These are phyloP conservation scores for Notodonta dromedarius DNA, from an alignment of 2,888 invertebrate species.

Conservation along the genomic window DNA sequence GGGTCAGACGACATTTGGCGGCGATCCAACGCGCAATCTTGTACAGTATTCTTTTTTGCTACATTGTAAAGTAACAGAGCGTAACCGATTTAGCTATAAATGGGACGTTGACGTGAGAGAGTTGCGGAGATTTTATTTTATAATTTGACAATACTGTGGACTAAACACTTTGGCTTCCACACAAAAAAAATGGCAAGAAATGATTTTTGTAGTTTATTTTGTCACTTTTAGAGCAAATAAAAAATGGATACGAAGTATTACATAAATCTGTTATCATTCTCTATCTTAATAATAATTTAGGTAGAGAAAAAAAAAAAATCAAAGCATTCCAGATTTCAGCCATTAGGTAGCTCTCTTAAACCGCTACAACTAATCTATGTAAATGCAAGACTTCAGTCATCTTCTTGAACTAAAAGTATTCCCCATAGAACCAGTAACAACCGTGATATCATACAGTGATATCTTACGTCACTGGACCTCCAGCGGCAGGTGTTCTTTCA, in stretches of 20 bases:
- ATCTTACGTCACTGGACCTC: conserved; percentile 21
- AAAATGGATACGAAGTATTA: no score
- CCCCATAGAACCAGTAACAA: conserved; percentile 8
- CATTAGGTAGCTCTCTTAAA: no score
- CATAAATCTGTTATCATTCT: no score
- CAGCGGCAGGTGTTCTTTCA: conserved; percentile 39
- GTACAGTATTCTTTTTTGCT: conserved; percentile 58
- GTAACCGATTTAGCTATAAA: conserved; percentile 64
- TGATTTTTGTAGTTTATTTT: no score
- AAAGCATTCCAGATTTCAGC: no score
- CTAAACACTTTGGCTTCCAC: not conserved
- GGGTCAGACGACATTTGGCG: conserved; percentile 68
- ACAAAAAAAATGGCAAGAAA: no score
- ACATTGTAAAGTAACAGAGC: conserved; percentile 64
- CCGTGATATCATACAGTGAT: conserved; percentile 16
- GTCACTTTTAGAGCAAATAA: no score
- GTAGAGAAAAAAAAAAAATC: no score
- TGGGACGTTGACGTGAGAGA: conserved; percentile 37
- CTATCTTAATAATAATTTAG: no score
- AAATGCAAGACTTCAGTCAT: no score
- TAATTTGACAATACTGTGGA: not conserved
- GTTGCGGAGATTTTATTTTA: conserved; percentile 10
- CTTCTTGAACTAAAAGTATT: no score
- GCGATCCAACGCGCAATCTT: conserved; percentile 66
- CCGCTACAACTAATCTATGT: no score